A percentile compares a stretch with the other conserved stretches of the same genome.
Conservation (phyloP, 37 sponge, comb jelly and placozoan genomes). For the Haliclona indistincta region DNA sequence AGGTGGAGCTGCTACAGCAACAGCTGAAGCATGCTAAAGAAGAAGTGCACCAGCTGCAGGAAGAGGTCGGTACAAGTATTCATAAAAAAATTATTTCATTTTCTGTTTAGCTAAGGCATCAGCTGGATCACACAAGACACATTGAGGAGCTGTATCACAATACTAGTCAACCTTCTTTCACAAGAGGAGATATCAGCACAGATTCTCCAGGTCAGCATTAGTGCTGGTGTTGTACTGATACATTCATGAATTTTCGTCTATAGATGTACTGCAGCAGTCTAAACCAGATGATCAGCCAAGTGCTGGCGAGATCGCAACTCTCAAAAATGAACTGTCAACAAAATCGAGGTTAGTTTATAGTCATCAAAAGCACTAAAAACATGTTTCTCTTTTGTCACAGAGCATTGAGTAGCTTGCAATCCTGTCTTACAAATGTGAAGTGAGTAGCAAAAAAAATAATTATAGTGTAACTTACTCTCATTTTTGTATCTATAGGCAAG, state of each 20-base stretch:
- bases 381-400: conserved; percentile 21
- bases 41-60: conserved; percentile 18
- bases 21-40: conserved; percentile 33
- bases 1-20: conserved; percentile 47
- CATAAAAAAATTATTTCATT: conserved; percentile 2
- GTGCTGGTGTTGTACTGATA: too few relatives aligned
- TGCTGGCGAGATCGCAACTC: conserved; percentile 67
- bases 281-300: too few relatives aligned
- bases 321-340: conserved; percentile 51
- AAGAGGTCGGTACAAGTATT: conserved; percentile 16
- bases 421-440: conserved; percentile 56
- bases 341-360: conserved; percentile 44
- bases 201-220: too few relatives aligned
- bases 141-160: too few relatives aligned
- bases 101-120: not conserved
- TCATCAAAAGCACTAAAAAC: not conserved
- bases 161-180: too few relatives aligned
- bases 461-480: not conserved
- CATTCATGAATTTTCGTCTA: too few relatives aligned
- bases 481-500: conserved; percentile 34
- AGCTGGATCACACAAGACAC: too few relatives aligned
- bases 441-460: conserved; percentile 1
- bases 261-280: too few relatives aligned
- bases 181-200: too few relatives aligned
- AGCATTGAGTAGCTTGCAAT: conserved; percentile 50